Evolutionary conservation across 2,797 vertebrate species (phyloP).

Genomic region (Lates japonicus): DNA sequence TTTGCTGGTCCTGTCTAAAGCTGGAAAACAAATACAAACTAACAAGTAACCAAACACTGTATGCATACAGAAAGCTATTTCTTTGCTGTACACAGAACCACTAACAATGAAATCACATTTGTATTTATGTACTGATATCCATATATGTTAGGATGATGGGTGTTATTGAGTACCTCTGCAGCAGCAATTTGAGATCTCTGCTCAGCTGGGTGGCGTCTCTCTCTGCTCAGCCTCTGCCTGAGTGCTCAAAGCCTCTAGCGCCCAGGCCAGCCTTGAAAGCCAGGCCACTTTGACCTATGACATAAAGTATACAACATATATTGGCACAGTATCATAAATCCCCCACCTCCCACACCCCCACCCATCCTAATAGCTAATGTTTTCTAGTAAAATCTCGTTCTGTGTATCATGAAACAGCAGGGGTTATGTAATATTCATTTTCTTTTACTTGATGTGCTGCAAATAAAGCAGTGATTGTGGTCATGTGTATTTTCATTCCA

Average conservation of each 20-base stretch:
- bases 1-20: constrained; percentile 76
- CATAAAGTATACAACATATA: background rate
- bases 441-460: constrained; percentile 23
- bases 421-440: constrained; percentile 45
- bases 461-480: constrained; percentile 24
- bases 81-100: background rate
- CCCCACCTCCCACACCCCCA: too few species aligned
- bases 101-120: background rate
- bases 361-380: background rate
- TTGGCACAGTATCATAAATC: background rate
- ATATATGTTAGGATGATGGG: background rate
- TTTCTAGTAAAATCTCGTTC: constrained; percentile 10
- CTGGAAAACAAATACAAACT: constrained; percentile 51
- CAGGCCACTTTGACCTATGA: constrained; percentile 64
- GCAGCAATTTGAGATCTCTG: constrained; percentile 69
- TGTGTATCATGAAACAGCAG: constrained; percentile 11
- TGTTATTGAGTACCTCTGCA: constrained; percentile 71
- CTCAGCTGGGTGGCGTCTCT: constrained; percentile 52
- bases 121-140: background rate
- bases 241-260: constrained; percentile 76
- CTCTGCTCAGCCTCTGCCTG: constrained; percentile 76
- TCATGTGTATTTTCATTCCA: constrained; percentile 38
- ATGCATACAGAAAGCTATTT: background rate
- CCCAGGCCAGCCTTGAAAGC: constrained; percentile 71
- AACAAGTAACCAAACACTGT: background rate